Evolutionary conservation across 2,888 invertebrate genomes (phyloP).

Genomic region (Cheiracanthium punctorium): DNA sequence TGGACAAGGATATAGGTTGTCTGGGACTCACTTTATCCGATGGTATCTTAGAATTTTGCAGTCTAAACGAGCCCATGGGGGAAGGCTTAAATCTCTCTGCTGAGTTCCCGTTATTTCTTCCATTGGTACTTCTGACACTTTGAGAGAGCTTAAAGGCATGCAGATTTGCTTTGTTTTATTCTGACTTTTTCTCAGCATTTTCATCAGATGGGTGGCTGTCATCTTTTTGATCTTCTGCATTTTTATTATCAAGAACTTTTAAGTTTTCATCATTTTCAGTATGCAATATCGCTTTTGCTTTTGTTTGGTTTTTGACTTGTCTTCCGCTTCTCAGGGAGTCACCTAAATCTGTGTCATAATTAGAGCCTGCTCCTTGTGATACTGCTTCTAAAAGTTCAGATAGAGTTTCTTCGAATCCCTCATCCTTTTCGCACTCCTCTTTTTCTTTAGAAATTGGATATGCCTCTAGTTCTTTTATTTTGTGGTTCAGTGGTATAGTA

Average conservation of each 20-base stretch:
- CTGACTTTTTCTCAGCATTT: too few species aligned
- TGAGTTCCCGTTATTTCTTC: background rate
- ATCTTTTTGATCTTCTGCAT: too few species aligned
- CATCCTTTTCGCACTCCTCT: slow-evolving; percentile 86
- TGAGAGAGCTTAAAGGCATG: background rate
- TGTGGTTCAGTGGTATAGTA: slow-evolving; percentile 34
- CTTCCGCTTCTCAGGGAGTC: slow-evolving; percentile 71
- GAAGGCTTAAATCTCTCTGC: background rate
- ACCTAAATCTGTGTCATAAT: slow-evolving; percentile 63
- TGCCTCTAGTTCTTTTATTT: slow-evolving; percentile 34
- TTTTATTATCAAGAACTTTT: too few species aligned
- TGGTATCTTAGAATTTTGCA: background rate
- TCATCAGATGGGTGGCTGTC: too few species aligned
- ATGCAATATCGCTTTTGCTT: background rate
- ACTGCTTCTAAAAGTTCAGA: slow-evolving; percentile 80
- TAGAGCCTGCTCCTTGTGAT: slow-evolving; percentile 65
- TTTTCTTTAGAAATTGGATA: slow-evolving; percentile 29
- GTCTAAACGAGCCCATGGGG: background rate
- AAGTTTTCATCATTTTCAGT: too few species aligned
- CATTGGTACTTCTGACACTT: background rate
- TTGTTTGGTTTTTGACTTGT: slow-evolving; percentile 41
- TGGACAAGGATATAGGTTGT: background rate
- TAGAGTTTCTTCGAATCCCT: slow-evolving; percentile 93
- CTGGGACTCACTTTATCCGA: background rate
- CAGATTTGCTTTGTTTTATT: too few species aligned